Conservation (phyloP, 2,113 vertebrate species). For the Salvelinus alpinus region DNA sequence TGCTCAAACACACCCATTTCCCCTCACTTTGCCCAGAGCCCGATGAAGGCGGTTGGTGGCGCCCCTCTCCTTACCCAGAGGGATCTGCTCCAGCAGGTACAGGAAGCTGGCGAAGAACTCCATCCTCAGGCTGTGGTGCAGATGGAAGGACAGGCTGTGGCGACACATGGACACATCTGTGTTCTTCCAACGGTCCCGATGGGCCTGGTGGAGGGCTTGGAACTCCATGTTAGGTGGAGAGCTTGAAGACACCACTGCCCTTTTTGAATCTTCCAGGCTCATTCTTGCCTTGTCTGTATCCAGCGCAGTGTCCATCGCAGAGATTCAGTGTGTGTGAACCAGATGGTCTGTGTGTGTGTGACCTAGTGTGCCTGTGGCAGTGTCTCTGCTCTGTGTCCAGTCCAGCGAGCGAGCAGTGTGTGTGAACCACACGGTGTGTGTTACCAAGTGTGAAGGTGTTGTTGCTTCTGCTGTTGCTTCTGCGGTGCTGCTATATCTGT, state of each 20-base stretch:
- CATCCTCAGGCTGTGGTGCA: constrained; percentile 83
- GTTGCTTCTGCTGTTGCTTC: constrained; percentile 2
- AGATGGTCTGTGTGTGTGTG: neutral
- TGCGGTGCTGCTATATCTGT: constrained; percentile 69
- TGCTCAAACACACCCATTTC: neutral
- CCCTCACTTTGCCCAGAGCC: neutral
- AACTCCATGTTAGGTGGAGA: constrained; percentile 65
- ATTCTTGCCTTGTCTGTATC: neutral
- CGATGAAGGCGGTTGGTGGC: neutral
- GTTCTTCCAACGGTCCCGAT: constrained; percentile 85
- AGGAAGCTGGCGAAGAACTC: constrained; percentile 97
- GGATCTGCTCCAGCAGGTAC: constrained; percentile 87
- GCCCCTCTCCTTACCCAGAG: constrained; percentile 76
- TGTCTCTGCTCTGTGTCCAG: too few species aligned
- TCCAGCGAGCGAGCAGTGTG: too few species aligned
- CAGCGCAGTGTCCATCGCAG: neutral
- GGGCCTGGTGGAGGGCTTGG: constrained; percentile 84
- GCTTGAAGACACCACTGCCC: neutral
- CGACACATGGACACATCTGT: constrained; percentile 86
- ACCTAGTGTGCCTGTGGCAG: neutral
- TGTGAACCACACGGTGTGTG: neutral
- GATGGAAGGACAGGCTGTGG: constrained; percentile 92
- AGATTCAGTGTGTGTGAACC: neutral
- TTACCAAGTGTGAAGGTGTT: neutral
- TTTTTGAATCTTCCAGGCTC: neutral